Conservation (phyloP, 1,140 invertebrate genomes). For the Caenorhabditis briggsae region DNA sequence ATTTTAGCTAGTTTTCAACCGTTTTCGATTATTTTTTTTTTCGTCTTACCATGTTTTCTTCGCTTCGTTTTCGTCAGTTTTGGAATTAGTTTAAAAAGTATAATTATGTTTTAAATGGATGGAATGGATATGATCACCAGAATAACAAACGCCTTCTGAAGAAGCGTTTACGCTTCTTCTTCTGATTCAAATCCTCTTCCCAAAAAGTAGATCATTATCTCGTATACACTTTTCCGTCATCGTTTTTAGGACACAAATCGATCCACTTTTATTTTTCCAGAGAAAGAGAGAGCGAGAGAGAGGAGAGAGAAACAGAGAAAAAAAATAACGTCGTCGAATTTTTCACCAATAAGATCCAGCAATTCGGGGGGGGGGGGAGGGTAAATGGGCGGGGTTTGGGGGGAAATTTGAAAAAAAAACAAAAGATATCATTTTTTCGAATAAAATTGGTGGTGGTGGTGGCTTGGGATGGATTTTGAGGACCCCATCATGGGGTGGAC, state of each 20-base stretch:
- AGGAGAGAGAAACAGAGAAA: background rate
- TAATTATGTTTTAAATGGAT: too few species aligned
- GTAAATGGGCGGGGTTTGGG: background rate
- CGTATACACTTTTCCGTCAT: background rate
- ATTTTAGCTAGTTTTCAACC: too few species aligned
- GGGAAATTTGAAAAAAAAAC: conserved; percentile 16
- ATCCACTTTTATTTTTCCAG: conserved; percentile 50
- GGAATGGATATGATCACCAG: too few species aligned
- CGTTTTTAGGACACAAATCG: background rate
- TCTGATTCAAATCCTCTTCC: background rate
- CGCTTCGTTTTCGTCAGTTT: background rate
- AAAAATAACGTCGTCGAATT: background rate
- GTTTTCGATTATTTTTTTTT: too few species aligned
- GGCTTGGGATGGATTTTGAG: too few species aligned
- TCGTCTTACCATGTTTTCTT: background rate
- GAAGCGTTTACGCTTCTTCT: background rate
- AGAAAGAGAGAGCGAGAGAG: background rate
- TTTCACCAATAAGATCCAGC: background rate
- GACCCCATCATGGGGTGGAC: too few species aligned
- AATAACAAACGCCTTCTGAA: too few species aligned
- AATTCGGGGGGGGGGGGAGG: background rate
- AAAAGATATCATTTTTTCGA: background rate
- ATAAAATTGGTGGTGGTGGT: too few species aligned
- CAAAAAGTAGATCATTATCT: background rate
- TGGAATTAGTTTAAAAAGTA: background rate